Evolutionary conservation across 2,797 vertebrate genomes (phyloP), one percentile per base, ranked within the genome.

Genomic region (Tragopan temminckii): DNA sequence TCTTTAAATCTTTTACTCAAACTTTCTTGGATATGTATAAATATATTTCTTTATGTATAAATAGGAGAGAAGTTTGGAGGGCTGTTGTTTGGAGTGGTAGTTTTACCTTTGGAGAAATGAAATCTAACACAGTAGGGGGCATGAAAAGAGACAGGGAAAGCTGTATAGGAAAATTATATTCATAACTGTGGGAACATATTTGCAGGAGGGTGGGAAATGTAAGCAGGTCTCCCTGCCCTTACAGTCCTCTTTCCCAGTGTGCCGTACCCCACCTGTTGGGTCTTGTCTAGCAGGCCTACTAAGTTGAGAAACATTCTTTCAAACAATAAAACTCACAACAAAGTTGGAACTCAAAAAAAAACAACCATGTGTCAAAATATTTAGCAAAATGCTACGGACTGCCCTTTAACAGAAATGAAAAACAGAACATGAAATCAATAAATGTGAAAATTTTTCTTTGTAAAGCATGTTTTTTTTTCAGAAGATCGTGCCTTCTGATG

Each of bases 261-360:
- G 91, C 94, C 85, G 88, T 94, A 76, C 94, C 90, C 87, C 88
- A 62, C 50, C 86, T 93, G 52, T 79, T 74, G 88, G 91, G 81
- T 91, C 88, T 86, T 64, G 53, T 55, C 85, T 81, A 93, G 90
- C 84, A 86, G 94, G 93, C 82, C 86, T 68, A 27, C 91, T 81
- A 27, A 70, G 85, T 59, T 95, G 93, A 80, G 95, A 96, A 96
- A 95, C 68, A 87, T 85, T 91, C 82, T 81, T 90, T 70, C 94
- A 85, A 90, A 90, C 95, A 95, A 94, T 74, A 87, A 93, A 96
- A 96, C 94, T 94, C 94, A 83, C 66, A 90, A 9, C 70, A 81
- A 85, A 91, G 80, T 4, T 92, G 75, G 62, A 40, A 82, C 95
- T 87, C 91, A 93, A 91, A 85, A 80, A 93, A 91, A 93, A 92